phyloP scores from a whole-genome alignment of 30 jellyfish, hydroid and myxozoan genomes.

The Aurelia aurita region DNA sequence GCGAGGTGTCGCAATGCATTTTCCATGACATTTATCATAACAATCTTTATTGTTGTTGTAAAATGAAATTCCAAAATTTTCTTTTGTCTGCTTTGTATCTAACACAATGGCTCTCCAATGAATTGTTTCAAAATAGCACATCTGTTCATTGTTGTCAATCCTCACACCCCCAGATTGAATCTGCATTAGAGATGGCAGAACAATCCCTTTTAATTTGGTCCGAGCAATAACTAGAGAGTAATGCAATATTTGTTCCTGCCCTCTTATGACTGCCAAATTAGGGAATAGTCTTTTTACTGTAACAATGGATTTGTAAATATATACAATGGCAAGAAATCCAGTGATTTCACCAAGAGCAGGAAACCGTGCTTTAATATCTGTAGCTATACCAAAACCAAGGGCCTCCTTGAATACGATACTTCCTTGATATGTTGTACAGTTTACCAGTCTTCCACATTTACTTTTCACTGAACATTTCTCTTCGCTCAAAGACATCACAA shows the following conservation, averaged over 20 bases:
- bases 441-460: slow-evolving; percentile 56
- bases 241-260: slow-evolving; percentile 62
- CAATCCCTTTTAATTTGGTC: slow-evolving; percentile 41
- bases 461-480: slow-evolving; percentile 54
- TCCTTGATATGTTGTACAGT: slow-evolving; percentile 82
- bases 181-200: slow-evolving; percentile 71
- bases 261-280: slow-evolving; percentile 85
- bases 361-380: slow-evolving; percentile 31
- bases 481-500: not conserved
- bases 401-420: slow-evolving; percentile 58
- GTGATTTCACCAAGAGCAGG: slow-evolving; percentile 84
- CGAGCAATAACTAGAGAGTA: slow-evolving; percentile 78
- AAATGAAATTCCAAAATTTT: slow-evolving; percentile 77
- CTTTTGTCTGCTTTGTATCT: slow-evolving; percentile 68
- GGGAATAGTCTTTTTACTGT: slow-evolving; percentile 50
- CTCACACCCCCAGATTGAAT: slow-evolving; percentile 89
- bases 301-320: no score
- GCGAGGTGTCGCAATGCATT: slow-evolving; percentile 78
- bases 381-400: not conserved
- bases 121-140: slow-evolving; percentile 78
- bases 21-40: slow-evolving; percentile 66
- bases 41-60: slow-evolving; percentile 78
- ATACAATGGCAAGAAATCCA: slow-evolving; percentile 65
- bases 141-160: slow-evolving; percentile 62
- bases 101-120: slow-evolving; percentile 88